Evolutionary conservation across 2,888 invertebrate species (phyloP).

Genomic region (Epistrophe eligans): DNA sequence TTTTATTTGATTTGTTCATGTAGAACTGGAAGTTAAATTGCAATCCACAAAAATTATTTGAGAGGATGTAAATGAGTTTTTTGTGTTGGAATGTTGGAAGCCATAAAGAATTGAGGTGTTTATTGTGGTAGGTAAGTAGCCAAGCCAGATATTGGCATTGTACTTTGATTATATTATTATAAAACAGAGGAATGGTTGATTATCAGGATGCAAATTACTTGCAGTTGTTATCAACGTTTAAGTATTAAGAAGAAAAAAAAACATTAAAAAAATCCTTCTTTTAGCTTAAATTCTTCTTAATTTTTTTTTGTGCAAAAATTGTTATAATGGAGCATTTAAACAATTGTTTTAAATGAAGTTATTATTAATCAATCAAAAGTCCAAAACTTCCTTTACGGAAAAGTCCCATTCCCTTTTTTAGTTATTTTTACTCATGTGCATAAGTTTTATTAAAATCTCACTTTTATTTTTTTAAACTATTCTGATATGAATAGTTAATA

Average conservation of each 20-base stretch:
- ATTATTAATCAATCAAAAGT: no score
- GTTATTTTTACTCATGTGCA: no score
- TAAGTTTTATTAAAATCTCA: no score
- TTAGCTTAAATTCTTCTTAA: no score
- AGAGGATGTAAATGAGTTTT: constrained; percentile 4
- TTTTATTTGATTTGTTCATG: constrained; percentile 37
- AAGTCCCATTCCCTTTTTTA: no score
- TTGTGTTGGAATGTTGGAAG: constrained; percentile 4
- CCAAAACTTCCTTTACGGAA: no score
- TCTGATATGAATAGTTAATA: no score
- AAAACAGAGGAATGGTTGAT: not conserved
- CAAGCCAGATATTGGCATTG: constrained; percentile 20
- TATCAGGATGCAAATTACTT: no score
- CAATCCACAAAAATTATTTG: constrained; percentile 55
- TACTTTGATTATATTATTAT: constrained; percentile 4
- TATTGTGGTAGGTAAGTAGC: constrained; percentile 36
- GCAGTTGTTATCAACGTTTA: not conserved
- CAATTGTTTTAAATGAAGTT: no score
- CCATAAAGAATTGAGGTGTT: constrained; percentile 29
- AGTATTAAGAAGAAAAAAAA: not conserved
- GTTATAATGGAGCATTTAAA: no score
- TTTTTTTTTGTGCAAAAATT: no score
- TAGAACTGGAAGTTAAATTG: constrained; percentile 53
- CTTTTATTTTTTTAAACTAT: no score
- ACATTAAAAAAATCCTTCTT: not conserved